Evolutionary conservation across 2,113 vertebrate genomes (phyloP).

Genomic region (Otocyon megalotis): DNA sequence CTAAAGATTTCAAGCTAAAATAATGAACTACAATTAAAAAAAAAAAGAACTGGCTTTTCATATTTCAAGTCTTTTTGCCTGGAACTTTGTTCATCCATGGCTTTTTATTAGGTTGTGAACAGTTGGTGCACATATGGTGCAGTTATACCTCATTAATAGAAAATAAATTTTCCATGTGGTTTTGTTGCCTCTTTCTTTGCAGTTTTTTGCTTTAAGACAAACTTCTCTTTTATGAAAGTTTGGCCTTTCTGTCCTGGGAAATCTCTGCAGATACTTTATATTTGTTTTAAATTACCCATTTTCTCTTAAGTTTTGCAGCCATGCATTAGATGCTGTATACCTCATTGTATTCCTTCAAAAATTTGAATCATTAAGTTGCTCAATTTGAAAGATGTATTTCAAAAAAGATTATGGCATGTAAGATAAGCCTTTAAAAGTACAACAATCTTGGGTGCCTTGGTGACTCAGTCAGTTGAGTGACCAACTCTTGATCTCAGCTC

Average conservation of each 20-base stretch:
- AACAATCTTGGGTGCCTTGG: neutral
- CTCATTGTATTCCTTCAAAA: conserved; percentile 42
- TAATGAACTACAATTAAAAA: neutral
- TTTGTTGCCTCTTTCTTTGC: conserved; percentile 55
- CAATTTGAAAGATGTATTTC: neutral
- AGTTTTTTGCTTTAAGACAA: conserved; percentile 58
- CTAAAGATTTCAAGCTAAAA: conserved; percentile 17
- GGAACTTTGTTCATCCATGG: neutral
- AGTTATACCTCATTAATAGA: conserved; percentile 73
- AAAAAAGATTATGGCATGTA: conserved; percentile 12
- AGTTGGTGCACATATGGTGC: conserved; percentile 56
- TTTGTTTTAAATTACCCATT: conserved; percentile 26
- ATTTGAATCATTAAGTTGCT: neutral
- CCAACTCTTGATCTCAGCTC: neutral
- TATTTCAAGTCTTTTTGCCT: conserved; percentile 45
- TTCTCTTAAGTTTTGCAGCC: conserved; percentile 24
- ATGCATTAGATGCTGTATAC: neutral
- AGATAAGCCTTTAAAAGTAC: neutral
- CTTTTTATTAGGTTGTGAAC: conserved; percentile 62
- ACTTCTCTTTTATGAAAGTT: conserved; percentile 32
- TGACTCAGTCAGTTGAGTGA: neutral
- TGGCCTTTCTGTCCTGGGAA: conserved; percentile 26
- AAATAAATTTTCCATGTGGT: conserved; percentile 58
- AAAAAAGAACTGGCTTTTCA: conserved; percentile 20
- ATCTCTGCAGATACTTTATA: conserved; percentile 3